Conservation (phyloP, 2,888 invertebrate species). For the Netelia melanura region DNA sequence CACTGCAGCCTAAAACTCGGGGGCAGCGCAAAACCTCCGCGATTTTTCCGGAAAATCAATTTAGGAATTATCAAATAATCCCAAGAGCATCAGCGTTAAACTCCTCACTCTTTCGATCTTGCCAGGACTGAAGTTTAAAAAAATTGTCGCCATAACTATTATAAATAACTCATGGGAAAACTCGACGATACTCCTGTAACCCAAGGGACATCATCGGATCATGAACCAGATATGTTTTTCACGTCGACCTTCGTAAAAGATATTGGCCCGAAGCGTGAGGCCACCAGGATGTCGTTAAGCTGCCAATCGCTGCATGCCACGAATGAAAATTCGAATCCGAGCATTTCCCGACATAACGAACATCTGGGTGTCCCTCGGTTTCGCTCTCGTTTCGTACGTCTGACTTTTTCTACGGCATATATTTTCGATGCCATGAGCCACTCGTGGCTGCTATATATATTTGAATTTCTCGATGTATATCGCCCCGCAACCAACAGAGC, state of each 20-base stretch:
- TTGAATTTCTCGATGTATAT: not conserved
- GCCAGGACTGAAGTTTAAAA: too few relatives aligned
- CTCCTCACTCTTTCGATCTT: too few relatives aligned
- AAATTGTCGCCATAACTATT: too few relatives aligned
- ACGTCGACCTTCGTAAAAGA: not conserved
- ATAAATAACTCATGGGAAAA: too few relatives aligned
- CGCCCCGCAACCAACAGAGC: not conserved
- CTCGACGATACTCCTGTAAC: too few relatives aligned
- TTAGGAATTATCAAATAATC: too few relatives aligned
- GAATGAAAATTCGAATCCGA: not conserved
- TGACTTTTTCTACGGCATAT: constrained; percentile 11
- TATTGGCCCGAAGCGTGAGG: not conserved
- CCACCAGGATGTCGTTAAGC: not conserved
- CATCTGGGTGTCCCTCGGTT: constrained; percentile 60
- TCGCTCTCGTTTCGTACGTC: constrained; percentile 28
- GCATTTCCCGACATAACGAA: constrained; percentile 18
- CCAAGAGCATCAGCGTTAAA: too few relatives aligned
- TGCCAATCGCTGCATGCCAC: constrained; percentile 38
- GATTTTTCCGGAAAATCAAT: too few relatives aligned
- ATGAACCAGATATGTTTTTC: not conserved
- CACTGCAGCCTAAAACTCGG: too few relatives aligned
- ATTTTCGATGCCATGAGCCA: constrained; percentile 5
- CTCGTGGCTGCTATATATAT: not conserved
- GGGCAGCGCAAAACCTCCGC: too few relatives aligned
- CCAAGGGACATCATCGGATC: too few relatives aligned